A percentile compares a stretch with the other conserved stretches of the same genome.
phyloP scores from a whole-genome alignment of 1,140 invertebrate genomes.

The Brachionus rotundiformis region DNA sequence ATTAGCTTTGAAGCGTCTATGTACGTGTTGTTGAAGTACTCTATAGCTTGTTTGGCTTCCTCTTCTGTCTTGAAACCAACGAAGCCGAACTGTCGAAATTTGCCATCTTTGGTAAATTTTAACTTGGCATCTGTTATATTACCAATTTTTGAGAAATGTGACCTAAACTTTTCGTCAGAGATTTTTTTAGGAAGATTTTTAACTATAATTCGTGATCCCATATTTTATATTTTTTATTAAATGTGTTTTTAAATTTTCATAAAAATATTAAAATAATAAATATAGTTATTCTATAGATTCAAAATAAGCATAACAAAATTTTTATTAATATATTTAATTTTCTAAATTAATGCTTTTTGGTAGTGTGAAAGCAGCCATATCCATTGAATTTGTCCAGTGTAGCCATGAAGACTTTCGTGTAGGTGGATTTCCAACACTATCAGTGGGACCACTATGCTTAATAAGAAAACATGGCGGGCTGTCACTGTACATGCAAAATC shows the following conservation, averaged over 20 bases:
- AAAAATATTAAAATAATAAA: too few species aligned
- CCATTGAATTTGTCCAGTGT: too few species aligned
- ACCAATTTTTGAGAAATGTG: constrained; percentile 39
- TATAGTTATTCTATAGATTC: too few species aligned
- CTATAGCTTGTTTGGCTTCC: constrained; percentile 74
- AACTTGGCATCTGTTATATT: constrained; percentile 83
- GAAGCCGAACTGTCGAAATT: constrained; percentile 87
- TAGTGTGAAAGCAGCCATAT: too few species aligned
- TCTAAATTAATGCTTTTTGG: too few species aligned
- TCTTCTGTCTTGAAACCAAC: constrained; percentile 80
- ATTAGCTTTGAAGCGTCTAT: constrained; percentile 76
- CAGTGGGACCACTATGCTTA: too few species aligned
- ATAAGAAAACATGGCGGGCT: too few species aligned
- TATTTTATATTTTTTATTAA: background rate
- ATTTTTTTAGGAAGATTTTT: constrained; percentile 52
- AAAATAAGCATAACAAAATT: too few species aligned
- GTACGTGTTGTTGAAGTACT: constrained; percentile 80
- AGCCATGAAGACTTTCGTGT: too few species aligned
- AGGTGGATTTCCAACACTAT: too few species aligned
- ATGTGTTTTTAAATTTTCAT: background rate
- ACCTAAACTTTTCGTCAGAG: constrained; percentile 1
- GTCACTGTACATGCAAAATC: too few species aligned
- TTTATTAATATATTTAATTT: too few species aligned
- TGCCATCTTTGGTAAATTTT: constrained; percentile 84
- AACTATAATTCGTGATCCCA: constrained; percentile 42